Evolutionary conservation across 2,113 vertebrate genomes (phyloP).

Genomic region (Ovis canadensis): DNA sequence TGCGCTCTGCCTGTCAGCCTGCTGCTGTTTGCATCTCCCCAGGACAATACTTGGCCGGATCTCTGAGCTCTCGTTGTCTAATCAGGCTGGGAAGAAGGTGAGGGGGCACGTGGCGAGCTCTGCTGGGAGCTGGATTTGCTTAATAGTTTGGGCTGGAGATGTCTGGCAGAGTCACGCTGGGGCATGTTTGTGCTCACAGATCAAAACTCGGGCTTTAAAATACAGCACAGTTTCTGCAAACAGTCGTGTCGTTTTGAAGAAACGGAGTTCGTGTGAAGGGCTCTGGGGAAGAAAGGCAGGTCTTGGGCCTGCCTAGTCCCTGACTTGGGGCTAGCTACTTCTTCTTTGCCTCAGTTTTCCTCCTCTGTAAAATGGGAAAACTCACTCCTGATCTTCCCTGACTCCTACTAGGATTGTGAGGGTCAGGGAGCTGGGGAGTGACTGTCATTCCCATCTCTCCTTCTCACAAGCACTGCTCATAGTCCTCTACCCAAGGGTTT

Average conservation of each 20-base stretch:
- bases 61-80: background rate
- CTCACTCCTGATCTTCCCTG: background rate
- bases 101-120: background rate
- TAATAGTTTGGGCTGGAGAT: background rate
- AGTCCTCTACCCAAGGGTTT: background rate
- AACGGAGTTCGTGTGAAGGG: background rate
- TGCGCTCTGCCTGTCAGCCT: background rate
- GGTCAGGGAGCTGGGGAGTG: background rate
- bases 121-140: background rate
- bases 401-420: background rate
- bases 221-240: background rate
- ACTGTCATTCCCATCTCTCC: background rate
- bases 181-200: background rate
- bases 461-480: rapidly evolving
- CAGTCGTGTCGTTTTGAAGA: background rate
- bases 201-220: background rate
- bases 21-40: background rate
- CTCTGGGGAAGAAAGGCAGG: background rate
- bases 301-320: background rate
- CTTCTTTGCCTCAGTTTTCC: background rate
- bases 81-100: background rate
- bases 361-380: background rate
- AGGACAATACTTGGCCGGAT: background rate
- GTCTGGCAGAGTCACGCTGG: background rate
- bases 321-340: background rate